These are phyloP conservation scores for Cotesia glomerata DNA, from an alignment of 1,140 invertebrate genomes.

Conservation along the genomic window DNA sequence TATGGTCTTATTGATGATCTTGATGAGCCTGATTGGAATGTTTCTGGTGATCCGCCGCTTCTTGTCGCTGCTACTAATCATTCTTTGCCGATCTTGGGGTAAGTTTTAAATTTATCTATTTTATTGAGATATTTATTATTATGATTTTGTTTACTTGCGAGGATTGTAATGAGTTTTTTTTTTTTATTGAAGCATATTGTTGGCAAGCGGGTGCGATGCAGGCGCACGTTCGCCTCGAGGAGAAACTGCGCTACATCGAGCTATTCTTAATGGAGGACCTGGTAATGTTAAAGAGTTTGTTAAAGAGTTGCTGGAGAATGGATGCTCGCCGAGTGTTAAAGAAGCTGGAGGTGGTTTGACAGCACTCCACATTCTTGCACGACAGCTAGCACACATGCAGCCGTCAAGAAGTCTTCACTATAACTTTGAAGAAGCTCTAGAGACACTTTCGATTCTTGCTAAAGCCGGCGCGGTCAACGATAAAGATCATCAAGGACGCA, in stretches of 20 bases:
- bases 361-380: slow-evolving; percentile 54
- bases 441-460: slow-evolving; percentile 50
- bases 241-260: slow-evolving; percentile 58
- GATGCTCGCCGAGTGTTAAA: slow-evolving; percentile 55
- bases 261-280: slow-evolving; percentile 50
- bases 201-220: slow-evolving; percentile 55
- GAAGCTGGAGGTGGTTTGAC: slow-evolving; percentile 58
- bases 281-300: slow-evolving; percentile 50
- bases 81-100: slow-evolving; percentile 53
- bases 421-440: slow-evolving; percentile 48
- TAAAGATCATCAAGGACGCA: slow-evolving; percentile 54
- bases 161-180: neutral
- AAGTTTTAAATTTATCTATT: slow-evolving; percentile 11
- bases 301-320: slow-evolving; percentile 49
- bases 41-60: slow-evolving; percentile 58
- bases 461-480: slow-evolving; percentile 53
- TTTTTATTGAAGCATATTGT: slow-evolving; percentile 43
- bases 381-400: slow-evolving; percentile 47
- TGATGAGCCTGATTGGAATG: slow-evolving; percentile 60
- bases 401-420: slow-evolving; percentile 43
- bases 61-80: slow-evolving; percentile 55
- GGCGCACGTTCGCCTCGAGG: slow-evolving; percentile 55
- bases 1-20: slow-evolving; percentile 48
- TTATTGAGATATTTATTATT: neutral
- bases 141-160: neutral